phyloP scores from a whole-genome alignment of 2,888 invertebrate species.

The Norana najaformis region DNA sequence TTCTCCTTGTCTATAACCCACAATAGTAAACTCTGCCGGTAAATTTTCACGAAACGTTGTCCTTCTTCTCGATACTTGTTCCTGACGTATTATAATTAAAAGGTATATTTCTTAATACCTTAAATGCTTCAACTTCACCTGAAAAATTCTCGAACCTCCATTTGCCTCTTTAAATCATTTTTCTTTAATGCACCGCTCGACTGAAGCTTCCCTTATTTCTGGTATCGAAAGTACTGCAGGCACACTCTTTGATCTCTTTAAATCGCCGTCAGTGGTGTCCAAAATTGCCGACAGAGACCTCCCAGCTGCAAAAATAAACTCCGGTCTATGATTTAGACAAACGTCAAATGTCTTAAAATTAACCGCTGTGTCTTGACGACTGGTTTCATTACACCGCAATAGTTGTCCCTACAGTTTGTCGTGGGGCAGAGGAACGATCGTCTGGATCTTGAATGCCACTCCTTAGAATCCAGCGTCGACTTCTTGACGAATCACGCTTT shows the following conservation, averaged over 20 bases:
- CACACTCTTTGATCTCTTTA: not conserved
- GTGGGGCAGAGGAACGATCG: not conserved
- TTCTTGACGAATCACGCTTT: not conserved
- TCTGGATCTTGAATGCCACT: conserved; percentile 6
- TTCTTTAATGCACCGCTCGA: no score
- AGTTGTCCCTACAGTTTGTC: not conserved
- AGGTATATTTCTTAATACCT: not conserved
- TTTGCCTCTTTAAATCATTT: no score
- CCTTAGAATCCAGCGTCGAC: not conserved
- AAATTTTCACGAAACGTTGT: not conserved
- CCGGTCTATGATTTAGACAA: not conserved
- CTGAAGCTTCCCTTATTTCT: not conserved
- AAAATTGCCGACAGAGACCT: not conserved
- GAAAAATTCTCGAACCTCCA: not conserved
- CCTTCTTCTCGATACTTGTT: no score
- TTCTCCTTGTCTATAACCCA: not conserved
- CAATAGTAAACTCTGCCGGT: not conserved
- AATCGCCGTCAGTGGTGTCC: not conserved
- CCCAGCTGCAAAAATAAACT: not conserved
- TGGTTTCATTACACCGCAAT: not conserved
- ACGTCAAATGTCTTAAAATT: no score
- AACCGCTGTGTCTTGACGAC: not conserved
- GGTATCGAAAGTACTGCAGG: not conserved
- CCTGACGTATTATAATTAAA: not conserved
- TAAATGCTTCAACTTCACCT: not conserved